Percentiles rank a stretch among this genome's conserved stretches.
phyloP scores from a whole-genome alignment of 2,113 vertebrate species.

The Glaucomys volans region DNA sequence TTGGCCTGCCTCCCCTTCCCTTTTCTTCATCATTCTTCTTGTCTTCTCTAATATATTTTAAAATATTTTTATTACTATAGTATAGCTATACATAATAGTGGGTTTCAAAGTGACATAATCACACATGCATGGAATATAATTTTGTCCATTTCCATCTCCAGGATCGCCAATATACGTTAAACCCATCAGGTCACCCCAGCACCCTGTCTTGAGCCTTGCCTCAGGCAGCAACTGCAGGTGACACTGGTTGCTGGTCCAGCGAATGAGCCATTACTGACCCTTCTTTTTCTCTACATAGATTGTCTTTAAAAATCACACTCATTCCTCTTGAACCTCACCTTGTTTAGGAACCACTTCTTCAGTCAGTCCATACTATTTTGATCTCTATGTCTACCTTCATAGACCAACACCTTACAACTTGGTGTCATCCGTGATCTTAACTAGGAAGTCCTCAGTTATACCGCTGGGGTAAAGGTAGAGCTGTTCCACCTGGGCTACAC shows the following conservation, averaged over 20 bases:
- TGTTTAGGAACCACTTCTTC: not conserved
- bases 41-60: too few relatives aligned
- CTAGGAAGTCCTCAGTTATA: not conserved
- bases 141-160: too few relatives aligned
- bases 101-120: too few relatives aligned
- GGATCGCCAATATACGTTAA: not conserved
- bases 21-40: not conserved
- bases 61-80: too few relatives aligned
- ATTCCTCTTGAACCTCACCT: not conserved
- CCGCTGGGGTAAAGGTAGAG: not conserved
- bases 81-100: too few relatives aligned
- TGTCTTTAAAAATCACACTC: not conserved
- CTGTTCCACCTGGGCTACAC: fast-evolving
- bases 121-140: too few relatives aligned
- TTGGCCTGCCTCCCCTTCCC: not conserved
- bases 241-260: not conserved
- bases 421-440: not conserved
- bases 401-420: not conserved
- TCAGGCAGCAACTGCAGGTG: not conserved
- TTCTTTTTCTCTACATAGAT: not conserved
- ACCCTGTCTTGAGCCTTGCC: not conserved
- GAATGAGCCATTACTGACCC: not conserved
- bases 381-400: not conserved
- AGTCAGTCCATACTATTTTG: not conserved
- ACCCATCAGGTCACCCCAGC: not conserved